Evolutionary conservation across 2,888 invertebrate genomes (phyloP).

Genomic region (Lutraria lutraria): DNA sequence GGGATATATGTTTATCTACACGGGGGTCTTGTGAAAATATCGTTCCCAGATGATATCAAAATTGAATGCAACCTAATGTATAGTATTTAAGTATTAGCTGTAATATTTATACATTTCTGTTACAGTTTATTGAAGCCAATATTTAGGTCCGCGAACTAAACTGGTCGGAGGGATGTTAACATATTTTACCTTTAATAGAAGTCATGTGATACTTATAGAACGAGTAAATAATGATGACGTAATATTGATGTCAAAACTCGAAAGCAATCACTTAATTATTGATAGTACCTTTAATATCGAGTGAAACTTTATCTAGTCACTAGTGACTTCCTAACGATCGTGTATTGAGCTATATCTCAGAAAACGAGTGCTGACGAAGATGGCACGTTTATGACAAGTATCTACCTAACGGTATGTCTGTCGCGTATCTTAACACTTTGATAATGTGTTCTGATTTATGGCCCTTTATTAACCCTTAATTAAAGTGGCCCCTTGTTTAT

Average conservation of each 20-base stretch:
- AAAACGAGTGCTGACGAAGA: neutral
- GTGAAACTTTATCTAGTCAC: neutral
- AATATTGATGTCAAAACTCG: neutral
- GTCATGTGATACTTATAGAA: neutral
- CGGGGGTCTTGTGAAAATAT: no score
- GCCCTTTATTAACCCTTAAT: slow-evolving; percentile 19
- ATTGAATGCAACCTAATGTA: no score
- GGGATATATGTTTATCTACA: no score
- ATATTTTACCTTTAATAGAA: no score
- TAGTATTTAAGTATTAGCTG: no score
- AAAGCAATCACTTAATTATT: neutral
- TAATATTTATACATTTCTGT: no score
- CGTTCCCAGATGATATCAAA: no score
- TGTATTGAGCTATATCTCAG: neutral
- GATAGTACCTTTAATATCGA: slow-evolving; percentile 1
- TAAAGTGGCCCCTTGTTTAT: slow-evolving; percentile 30
- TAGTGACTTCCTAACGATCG: neutral
- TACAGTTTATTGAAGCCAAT: no score
- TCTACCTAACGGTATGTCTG: neutral
- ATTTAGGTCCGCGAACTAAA: no score
- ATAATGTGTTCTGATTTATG: slow-evolving; percentile 34
- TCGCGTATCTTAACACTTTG: neutral
- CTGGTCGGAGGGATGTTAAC: no score
- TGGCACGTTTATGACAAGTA: slow-evolving; percentile 4
- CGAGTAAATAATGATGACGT: neutral